Conservation (phyloP, 2,113 vertebrate species). For the Ictalurus punctatus region DNA sequence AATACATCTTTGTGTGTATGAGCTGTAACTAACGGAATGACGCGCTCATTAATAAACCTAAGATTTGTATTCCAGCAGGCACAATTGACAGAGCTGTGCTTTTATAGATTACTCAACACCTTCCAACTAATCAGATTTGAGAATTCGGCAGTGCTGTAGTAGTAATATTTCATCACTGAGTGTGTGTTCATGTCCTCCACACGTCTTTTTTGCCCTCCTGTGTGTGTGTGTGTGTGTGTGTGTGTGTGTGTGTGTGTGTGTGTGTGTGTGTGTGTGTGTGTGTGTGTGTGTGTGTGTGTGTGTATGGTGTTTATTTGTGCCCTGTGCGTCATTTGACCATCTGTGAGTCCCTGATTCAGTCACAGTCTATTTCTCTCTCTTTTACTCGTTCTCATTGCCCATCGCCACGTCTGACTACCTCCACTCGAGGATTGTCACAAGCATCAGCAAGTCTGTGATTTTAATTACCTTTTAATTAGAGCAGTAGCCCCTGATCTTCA, state of each 20-base stretch:
- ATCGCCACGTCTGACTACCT: neutral
- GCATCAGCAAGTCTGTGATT: constrained; percentile 12
- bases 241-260: constrained; percentile 43
- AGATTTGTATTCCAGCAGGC: neutral
- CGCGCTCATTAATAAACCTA: neutral
- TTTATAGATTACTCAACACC: neutral
- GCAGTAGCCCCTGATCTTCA: neutral
- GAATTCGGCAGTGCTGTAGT: neutral
- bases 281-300: constrained; percentile 50
- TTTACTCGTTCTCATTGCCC: neutral
- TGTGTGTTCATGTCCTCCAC: constrained; percentile 6
- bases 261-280: constrained; percentile 40
- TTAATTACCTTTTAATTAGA: constrained; percentile 19
- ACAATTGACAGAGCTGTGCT: neutral
- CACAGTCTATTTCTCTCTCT: constrained; percentile 51
- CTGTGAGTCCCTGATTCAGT: constrained; percentile 63
- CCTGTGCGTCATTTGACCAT: constrained; percentile 69
- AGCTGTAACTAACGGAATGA: neutral
- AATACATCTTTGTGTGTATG: neutral
- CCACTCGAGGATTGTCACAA: neutral
- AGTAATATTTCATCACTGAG: neutral
- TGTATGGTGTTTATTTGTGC: constrained; percentile 47
- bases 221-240: constrained; percentile 42
- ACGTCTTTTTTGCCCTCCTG: neutral
- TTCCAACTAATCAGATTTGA: neutral